Evolutionary conservation across 2,797 vertebrate species (phyloP), one percentile per base, ranked within the genome.

Genomic region (Liasis olivaceus): DNA sequence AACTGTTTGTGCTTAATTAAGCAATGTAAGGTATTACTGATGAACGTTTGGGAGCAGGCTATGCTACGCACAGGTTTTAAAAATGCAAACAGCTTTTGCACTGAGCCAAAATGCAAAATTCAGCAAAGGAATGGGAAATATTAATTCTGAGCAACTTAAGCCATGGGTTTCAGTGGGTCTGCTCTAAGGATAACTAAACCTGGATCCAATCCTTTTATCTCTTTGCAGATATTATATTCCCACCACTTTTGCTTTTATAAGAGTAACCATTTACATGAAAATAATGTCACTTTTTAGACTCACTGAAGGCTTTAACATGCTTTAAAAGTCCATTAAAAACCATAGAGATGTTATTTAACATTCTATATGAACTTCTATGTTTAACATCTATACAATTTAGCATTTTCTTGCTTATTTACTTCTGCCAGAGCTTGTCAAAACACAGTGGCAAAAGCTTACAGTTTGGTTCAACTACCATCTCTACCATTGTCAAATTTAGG

Each of bases 1-100:
- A 93, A 66, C 9, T 8, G 26, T 95, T 94, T 87, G 89, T 93
- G 58, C 93, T 90, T 95, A 93, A 95, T 96, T 95, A 92, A 93
- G 90, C 63, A 94, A 62, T n/a, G 60, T 84, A 92, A 95, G 92
- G 81, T 94, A 72, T 93, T 89, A 72, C 77, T 90, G 93, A 91
- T 28, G 88, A 95, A 93, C 95, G 94, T 95, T 94, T 95, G 95
- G 64, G 56, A 11, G 2, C 13, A 90, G 11, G n/a, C 56, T 77
- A 0, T 1, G n/a, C 42, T 89, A 3, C 58, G 42, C 91, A 88
- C 92, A 93, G 92, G 26, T 11, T 2, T 89, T 86, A 51, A 63
- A 94, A 22, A n/a, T 20, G 58, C 24, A 93, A 36, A 93, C 28
- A 66, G 28, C 14, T 92, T 93, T 56, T 66, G 20, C 72, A 81